Conservation (phyloP, 2,113 vertebrate species). For the Pontoporia blainvillei region DNA sequence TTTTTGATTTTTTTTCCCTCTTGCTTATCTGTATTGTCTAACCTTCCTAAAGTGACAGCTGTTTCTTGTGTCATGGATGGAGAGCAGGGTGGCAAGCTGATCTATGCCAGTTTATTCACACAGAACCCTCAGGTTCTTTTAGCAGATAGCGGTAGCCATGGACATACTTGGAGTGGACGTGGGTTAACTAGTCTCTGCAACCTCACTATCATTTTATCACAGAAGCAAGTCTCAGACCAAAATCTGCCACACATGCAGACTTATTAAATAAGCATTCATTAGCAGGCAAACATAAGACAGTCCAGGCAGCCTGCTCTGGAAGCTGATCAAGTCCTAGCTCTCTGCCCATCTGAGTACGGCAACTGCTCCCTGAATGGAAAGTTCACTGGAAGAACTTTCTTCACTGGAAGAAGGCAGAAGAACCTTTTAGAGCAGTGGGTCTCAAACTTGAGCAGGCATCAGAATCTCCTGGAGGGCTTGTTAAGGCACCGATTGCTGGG, state of each 20-base stretch:
- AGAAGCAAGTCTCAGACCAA: neutral
- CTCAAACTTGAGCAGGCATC: neutral
- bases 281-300: neutral
- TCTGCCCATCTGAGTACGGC: neutral
- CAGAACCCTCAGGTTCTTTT: neutral
- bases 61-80: neutral
- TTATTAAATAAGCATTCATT: neutral
- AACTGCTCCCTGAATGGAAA: neutral
- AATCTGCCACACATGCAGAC: neutral
- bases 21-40: neutral
- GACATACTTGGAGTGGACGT: neutral
- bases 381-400: neutral
- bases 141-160: neutral
- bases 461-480: neutral
- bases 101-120: neutral
- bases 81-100: neutral
- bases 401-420: neutral
- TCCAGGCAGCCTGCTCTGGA: neutral
- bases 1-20: neutral
- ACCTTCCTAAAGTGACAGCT: neutral
- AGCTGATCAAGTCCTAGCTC: neutral
- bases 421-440: neutral
- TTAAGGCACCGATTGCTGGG: neutral
- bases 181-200: neutral
- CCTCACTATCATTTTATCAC: neutral